A percentile compares a stretch with the other conserved stretches of the same genome.
These are phyloP conservation scores for Acrocephalus scirpaceus DNA, from an alignment of 2,797 vertebrate species.

Conservation along the genomic window DNA sequence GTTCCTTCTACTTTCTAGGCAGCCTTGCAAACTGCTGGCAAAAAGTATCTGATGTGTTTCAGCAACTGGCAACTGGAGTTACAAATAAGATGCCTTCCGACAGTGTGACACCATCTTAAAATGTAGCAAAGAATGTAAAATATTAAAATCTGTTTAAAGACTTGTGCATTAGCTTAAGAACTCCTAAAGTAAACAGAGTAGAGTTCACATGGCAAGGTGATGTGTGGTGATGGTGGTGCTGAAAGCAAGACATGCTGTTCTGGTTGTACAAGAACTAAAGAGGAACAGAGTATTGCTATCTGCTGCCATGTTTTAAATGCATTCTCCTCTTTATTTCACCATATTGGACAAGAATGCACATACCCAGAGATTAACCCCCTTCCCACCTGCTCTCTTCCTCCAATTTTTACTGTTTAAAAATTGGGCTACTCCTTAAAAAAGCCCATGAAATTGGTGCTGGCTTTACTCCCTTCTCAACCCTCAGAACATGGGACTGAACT, in stretches of 20 bases:
- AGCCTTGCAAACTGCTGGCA: background rate
- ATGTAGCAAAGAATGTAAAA: background rate
- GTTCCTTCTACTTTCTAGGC: background rate
- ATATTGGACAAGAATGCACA: background rate
- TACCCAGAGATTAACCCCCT: rapidly evolving
- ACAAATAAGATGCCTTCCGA: background rate
- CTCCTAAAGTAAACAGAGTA: background rate
- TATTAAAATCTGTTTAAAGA: background rate
- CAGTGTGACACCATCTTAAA: background rate
- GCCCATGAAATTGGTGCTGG: background rate
- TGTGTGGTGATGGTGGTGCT: background rate
- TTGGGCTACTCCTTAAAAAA: background rate
- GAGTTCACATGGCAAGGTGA: background rate
- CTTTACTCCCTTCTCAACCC: background rate
- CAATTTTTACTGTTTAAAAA: background rate
- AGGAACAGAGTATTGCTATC: background rate
- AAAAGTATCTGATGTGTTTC: background rate
- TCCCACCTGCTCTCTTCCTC: background rate
- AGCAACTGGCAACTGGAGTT: background rate
- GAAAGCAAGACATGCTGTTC: background rate
- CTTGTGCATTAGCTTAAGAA: background rate
- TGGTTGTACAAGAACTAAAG: background rate
- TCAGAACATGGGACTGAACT: background rate
- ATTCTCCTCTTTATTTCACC: background rate
- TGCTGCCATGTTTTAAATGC: background rate